Evolutionary conservation across 2,888 invertebrate genomes (phyloP), one percentile per base, ranked within the genome.

Genomic region (Aethes cnicana): DNA sequence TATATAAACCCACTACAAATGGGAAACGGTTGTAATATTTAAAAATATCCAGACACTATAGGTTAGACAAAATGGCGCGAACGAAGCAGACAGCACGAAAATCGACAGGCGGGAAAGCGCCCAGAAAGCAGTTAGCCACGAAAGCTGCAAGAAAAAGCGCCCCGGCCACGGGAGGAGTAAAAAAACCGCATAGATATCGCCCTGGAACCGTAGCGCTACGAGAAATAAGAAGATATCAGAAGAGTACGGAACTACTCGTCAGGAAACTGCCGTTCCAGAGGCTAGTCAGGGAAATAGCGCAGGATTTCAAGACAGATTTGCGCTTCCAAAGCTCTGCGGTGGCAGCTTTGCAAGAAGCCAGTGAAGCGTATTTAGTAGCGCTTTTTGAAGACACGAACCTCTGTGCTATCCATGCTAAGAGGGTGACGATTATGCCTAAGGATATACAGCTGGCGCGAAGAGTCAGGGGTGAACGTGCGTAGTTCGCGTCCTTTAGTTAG

Each of bases 321-420:
- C 77, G 94, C 25, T 94, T 94, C 75, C 94, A 94, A 73, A 93
- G 92, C 61, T 92, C 93, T 0, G 93, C 94, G 2, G 92, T 94
- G 3, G 92, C 92, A 83, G 94, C 94, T 47, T 78, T 94, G 16
- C 93, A 94, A 61, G 91, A 91, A 59, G 91, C 91, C 0, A 88
- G 92, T 63, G 85, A 94, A 69, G 90, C 91, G 59, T 90, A 94
- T 64, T 70, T 94, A 18, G 93, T 94, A 8, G 93, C 94, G 6
- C 78, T 94, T 0, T 94, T 94, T 68, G 94, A 94, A 72, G 94
- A 94, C 66, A 95, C 95, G 17, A 95, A 95, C 72, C 79, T 95
- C 64, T 95, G 94, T 74, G 95, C 95, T 25, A 94, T 95, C 61
- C 95, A 95, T 66, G 95, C 84, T 0, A 85, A 80, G 32, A 59